Conservation (phyloP, 2,797 vertebrate genomes). For the Psittacula derbiana region DNA sequence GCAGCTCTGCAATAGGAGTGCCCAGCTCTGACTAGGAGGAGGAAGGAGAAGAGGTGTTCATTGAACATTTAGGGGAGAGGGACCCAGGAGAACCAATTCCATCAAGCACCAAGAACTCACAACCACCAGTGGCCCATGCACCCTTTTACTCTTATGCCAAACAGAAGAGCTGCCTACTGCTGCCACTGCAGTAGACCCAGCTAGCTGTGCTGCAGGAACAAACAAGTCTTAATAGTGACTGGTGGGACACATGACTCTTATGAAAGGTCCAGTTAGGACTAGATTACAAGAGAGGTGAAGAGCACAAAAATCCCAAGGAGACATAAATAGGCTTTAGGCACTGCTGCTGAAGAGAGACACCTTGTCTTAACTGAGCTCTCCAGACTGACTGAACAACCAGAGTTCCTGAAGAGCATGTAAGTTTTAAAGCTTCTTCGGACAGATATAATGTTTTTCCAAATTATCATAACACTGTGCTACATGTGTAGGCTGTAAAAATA, state of each 20-base stretch:
- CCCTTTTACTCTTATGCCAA: neutral
- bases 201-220: neutral
- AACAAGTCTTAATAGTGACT: neutral
- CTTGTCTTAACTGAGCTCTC: neutral
- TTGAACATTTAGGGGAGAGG: neutral
- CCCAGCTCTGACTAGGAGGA: neutral
- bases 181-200: neutral
- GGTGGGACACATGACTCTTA: neutral
- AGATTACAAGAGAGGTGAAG: neutral
- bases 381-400: neutral
- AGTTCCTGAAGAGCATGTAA: neutral
- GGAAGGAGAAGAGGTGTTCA: neutral
- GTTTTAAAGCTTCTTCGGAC: neutral
- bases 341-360: neutral
- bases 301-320: neutral
- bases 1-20: neutral
- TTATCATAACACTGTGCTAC: neutral
- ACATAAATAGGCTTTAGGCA: neutral
- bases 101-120: neutral
- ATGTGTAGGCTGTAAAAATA: neutral
- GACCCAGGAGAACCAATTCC: neutral
- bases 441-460: neutral
- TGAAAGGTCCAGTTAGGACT: neutral
- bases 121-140: neutral
- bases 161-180: neutral